Evolutionary conservation across 2,888 invertebrate genomes (phyloP).

Genomic region (Rotaria macrura): DNA sequence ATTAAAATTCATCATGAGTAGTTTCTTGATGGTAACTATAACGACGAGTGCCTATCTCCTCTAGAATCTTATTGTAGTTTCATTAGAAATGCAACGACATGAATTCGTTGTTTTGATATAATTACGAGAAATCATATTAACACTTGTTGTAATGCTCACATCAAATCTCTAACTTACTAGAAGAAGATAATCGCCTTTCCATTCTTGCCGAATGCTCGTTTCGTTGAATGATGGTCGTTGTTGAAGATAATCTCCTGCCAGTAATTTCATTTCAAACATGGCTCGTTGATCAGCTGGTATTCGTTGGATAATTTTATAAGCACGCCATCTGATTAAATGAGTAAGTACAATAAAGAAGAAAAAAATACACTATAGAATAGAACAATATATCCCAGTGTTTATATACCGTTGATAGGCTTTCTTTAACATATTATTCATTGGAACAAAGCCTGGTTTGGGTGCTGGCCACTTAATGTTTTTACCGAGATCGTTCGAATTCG

Average conservation of each 20-base stretch:
- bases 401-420: slow-evolving; percentile 43
- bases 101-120: too few relatives aligned
- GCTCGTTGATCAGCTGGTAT: slow-evolving; percentile 76
- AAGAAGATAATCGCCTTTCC: slow-evolving; percentile 73
- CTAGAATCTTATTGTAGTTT: too few relatives aligned
- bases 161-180: slow-evolving; percentile 51
- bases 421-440: slow-evolving; percentile 53
- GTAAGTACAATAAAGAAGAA: too few relatives aligned
- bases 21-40: too few relatives aligned
- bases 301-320: slow-evolving; percentile 69
- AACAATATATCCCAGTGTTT: neutral
- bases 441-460: slow-evolving; percentile 62
- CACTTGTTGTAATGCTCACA: too few relatives aligned
- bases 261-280: slow-evolving; percentile 68
- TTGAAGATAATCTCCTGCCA: slow-evolving; percentile 64
- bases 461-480: slow-evolving; percentile 70
- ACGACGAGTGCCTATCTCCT: too few relatives aligned
- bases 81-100: too few relatives aligned
- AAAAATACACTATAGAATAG: neutral
- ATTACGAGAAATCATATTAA: too few relatives aligned
- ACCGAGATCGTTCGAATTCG: slow-evolving; percentile 63
- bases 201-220: slow-evolving; percentile 62
- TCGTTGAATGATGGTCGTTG: slow-evolving; percentile 49
- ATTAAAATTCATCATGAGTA: too few relatives aligned
- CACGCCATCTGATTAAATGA: slow-evolving; percentile 71